Base-by-base conservation (phyloP, 2,797 vertebrate genomes). In the Coregonus ussuriensis region DNA sequence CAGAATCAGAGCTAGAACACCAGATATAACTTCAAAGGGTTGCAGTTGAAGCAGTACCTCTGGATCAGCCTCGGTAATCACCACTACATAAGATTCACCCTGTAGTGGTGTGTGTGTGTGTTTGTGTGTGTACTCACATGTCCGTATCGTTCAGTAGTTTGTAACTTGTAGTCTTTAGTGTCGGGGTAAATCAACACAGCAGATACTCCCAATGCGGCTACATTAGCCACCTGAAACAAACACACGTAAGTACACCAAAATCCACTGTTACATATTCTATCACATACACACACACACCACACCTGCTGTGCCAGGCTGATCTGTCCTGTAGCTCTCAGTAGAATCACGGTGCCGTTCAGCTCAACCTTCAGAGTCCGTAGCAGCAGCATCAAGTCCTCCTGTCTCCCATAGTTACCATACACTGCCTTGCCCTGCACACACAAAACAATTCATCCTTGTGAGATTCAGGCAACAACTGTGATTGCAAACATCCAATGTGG, bases 251-350 rank as follows among this genome's bases (percentile, higher is more conserved):
- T 7, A 52, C 18, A 0, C 77, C 25, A 25, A 63, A 25, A 25
- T 11, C 59, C 78, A 71, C 63, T 9, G 73, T 4, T 63, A 1
- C n/a, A 59, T 1, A 1, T 2, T 21, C 1, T 15, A 14, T 35
- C 9, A 72, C n/a, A 74, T 16, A 59, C 18, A n/a, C 1, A 65
- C 1, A 65, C 51, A 52, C 4, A 29, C 18, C 79, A 85, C 75
- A 98, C 98, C 96, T 99, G 96, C 85, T 98, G 94, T 25, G 98
- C 95, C 85, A 97, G 94, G 31, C 92, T 91, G 85, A 97, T 94
- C 52, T 91, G 66, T 51, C 97, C 97, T n/a, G 56, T 6, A 73
- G 95, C 93, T 86, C 95, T 94, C 15, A 98, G 89, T 71, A 99
- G 92, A 72, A 96, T 63, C 76, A 99, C 87, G 29, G 88, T 83